Base-by-base conservation (phyloP, 2,113 vertebrate genomes). In the Marmota flaviventris region DNA sequence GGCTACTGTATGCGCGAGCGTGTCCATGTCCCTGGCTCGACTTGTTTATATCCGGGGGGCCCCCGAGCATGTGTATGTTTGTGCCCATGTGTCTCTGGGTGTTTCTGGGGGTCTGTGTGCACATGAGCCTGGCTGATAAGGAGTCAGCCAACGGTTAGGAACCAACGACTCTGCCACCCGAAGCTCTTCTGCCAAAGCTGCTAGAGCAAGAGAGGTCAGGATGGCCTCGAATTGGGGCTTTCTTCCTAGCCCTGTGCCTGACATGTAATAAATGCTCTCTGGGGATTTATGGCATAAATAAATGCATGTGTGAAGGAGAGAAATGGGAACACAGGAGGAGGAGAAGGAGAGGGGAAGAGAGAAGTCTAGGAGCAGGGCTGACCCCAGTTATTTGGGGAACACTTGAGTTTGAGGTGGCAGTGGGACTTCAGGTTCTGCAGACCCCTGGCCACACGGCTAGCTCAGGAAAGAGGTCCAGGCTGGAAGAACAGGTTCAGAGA, bases 221-320 rank as follows among this genome's bases (percentile, higher is more conserved):
- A 70, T 39, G 14, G 42, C 53, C 3, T 34, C 58, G 76, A 69
- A 78, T 34, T 12, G n/a, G 25, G 48, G 16, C 42, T 58, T 79
- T 61, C 58, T 61, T 32, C 37, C 32, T 14, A 65, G 34, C 18
- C 24, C 20, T 18, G 22, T 42, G n/a, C 37, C 37, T 32, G 39
- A 27, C 81, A 22, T 5, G 11, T 53, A 12, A 48, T 14, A 20
- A 73, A 53, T 24, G 29, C 45, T 89, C 34, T 13, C 0, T 18
- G 82, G 18, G 10, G 75, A 17, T 65, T 84, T 32, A 42, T 34
- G 79, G 32, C 20, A 20, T 17, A 29, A 13, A 73, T 25, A 12
- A 0, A 0, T 20, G 25, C 3, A 9, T 11, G 20, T 20, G 2
- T 63, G 42, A 58, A 37, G 17, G 34, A 75, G 45, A 77, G 78